Evolutionary conservation across 2,888 invertebrate species (phyloP).

Genomic region (Ophion ellenae): DNA sequence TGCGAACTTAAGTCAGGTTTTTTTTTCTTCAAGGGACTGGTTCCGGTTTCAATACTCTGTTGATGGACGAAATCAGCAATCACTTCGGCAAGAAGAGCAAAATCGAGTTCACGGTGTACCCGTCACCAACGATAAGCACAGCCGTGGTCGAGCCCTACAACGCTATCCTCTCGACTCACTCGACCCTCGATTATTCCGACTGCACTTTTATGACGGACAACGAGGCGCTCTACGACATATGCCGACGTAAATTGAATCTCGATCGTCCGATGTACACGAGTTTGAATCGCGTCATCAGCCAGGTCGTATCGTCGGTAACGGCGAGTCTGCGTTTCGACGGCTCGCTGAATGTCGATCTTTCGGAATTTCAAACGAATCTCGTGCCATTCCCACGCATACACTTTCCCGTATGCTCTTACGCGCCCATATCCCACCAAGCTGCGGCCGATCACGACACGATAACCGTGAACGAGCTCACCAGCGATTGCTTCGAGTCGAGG

Average conservation of each 20-base stretch:
- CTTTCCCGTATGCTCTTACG: constrained; percentile 84
- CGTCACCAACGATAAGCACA: constrained; percentile 82
- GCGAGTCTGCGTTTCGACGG: constrained; percentile 77
- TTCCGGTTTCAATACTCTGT: constrained; percentile 78
- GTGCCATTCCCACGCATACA: constrained; percentile 70
- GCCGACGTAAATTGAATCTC: constrained; percentile 85
- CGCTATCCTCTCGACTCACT: constrained; percentile 79
- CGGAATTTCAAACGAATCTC: constrained; percentile 70
- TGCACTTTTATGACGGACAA: constrained; percentile 82
- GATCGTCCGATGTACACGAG: constrained; percentile 86
- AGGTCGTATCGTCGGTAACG: constrained; percentile 84
- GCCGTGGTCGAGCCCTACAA: constrained; percentile 83
- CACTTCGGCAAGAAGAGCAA: constrained; percentile 86
- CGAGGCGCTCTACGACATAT: constrained; percentile 83
- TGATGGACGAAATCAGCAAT: constrained; percentile 79
- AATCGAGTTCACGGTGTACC: constrained; percentile 81
- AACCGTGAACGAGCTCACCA: constrained; percentile 63
- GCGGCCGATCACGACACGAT: constrained; percentile 82
- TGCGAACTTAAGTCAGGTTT: not conserved
- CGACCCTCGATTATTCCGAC: constrained; percentile 80
- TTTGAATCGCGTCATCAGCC: constrained; percentile 85
- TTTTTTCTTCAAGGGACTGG: constrained; percentile 78
- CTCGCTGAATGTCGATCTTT: constrained; percentile 67
- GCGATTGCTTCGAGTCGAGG: constrained; percentile 65
- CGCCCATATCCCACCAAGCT: constrained; percentile 84